Evolutionary conservation across 1,140 invertebrate genomes (phyloP).

Genomic region (Drosophila trapezifrons): DNA sequence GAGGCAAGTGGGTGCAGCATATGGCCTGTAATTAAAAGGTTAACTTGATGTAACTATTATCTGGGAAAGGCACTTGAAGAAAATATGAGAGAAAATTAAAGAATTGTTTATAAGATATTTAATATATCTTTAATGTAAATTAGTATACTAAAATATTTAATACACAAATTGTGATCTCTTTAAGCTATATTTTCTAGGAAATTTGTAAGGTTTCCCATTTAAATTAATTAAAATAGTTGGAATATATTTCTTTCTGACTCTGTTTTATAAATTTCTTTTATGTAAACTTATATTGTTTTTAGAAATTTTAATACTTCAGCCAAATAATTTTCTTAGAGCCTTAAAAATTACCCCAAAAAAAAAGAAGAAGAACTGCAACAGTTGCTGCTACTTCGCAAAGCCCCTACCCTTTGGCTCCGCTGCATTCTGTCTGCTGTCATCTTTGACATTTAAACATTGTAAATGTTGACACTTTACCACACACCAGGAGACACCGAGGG

Average conservation of each 20-base stretch:
- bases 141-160: too few relatives aligned
- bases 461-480: constrained; percentile 83
- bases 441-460: constrained; percentile 81
- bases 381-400: constrained; percentile 33
- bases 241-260: not conserved
- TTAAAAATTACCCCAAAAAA: not conserved
- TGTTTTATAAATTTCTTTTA: too few relatives aligned
- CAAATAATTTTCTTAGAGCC: not conserved
- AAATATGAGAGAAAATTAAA: not conserved
- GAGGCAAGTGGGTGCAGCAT: constrained; percentile 75
- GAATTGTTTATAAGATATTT: not conserved
- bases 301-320: too few relatives aligned
- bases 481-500: constrained; percentile 46
- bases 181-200: not conserved
- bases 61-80: constrained; percentile 20
- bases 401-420: not conserved
- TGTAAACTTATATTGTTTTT: too few relatives aligned
- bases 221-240: too few relatives aligned
- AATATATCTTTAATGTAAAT: not conserved
- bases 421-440: constrained; percentile 62
- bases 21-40: constrained; percentile 79
- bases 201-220: not conserved
- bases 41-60: constrained; percentile 76
- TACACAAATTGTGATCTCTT: not conserved
- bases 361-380: constrained; percentile 39